Base-by-base conservation (phyloP, 2,113 vertebrate species). In the Erythrocercus mccallii region DNA sequence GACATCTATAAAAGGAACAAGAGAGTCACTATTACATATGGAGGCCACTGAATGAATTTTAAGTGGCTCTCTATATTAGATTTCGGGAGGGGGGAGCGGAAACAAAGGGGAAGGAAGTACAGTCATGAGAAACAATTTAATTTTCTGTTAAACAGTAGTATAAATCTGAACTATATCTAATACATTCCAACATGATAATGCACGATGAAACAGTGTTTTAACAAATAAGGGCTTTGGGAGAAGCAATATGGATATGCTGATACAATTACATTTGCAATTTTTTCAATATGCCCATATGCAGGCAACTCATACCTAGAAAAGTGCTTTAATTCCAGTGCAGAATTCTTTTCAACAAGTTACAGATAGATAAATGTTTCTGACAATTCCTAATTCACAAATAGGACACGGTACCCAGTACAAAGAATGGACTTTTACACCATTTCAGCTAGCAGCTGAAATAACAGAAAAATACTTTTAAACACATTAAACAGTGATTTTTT, bases 91-190 rank as follows among this genome's bases (percentile, higher is more conserved):
- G 76, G 47, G 25, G 54, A 94, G 68, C 1, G 1, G 82, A 96
- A 94, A 96, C 96, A 94, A 96, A 93, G 56, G 76, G 94, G 90
- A 95, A 94, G 86, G 95, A 94, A 97, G 86, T 81, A 17, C 50
- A 86, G 61, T 51, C 81, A 78, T 35, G 65, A 95, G 74, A 92
- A 93, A 95, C 53, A 72, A 89, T 94, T 85, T 71, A 83, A 77
- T 96, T 89, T 89, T 97, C 65, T 86, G 71, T 76, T 84, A 77
- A 91, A 69, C 19, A 93, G 61, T 9, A 31, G n/a, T 84, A 44
- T 79, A 86, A 88, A 82, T 83, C 54, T 61, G 45, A 88, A 21
- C 84, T 90, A 8, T 51, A 92, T 51, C 91, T 90, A 65, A 80
- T 82, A 60, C 81, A 71, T 71, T 76, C 71, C 88, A 81, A 79